phyloP scores from a whole-genome alignment of 2,113 vertebrate species.

The Cyphomyrus plagiostoma region DNA sequence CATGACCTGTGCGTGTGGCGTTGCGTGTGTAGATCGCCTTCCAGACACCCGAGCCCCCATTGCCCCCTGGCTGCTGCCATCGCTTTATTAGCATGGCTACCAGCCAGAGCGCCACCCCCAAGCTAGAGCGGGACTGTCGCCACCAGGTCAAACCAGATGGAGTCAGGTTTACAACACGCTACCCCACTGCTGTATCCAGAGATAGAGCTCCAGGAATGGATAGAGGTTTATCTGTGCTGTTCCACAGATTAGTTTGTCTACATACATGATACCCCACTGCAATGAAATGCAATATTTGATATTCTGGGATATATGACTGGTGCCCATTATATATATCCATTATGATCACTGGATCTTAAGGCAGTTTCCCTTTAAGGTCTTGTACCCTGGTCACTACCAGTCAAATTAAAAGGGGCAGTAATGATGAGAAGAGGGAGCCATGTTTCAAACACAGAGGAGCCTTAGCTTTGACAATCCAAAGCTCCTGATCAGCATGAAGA shows the following conservation, averaged over 20 bases:
- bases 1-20: constrained; percentile 24
- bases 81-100: not conserved
- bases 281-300: not conserved
- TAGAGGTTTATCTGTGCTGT: not conserved
- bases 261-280: not conserved
- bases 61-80: not conserved
- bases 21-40: constrained; percentile 40
- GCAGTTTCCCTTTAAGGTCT: not conserved
- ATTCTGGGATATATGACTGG: not conserved
- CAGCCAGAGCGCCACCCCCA: not conserved
- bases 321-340: not conserved
- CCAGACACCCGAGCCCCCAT: constrained; percentile 42
- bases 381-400: not conserved
- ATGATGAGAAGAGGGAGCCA: constrained; percentile 7
- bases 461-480: not conserved
- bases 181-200: not conserved
- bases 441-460: not conserved
- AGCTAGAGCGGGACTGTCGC: not conserved
- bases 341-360: not conserved
- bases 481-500: not conserved
- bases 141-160: not conserved
- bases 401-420: constrained; percentile 28
- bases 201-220: not conserved
- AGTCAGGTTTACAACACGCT: not conserved
- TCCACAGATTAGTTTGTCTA: not conserved